Base-by-base conservation (phyloP, 1,140 invertebrate species). In the Bombus impatiens region DNA sequence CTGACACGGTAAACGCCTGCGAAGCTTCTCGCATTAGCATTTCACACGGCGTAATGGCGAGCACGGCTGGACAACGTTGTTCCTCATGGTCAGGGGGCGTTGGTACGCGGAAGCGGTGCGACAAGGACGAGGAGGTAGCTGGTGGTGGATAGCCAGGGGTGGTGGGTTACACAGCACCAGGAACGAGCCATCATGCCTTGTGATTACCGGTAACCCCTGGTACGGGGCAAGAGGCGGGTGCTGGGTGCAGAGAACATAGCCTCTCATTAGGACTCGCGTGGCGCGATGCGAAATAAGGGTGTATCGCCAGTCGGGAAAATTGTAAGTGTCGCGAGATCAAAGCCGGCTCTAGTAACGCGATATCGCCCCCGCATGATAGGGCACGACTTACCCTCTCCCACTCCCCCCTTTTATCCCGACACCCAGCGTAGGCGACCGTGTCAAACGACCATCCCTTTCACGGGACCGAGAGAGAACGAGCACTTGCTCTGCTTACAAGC, bases 281-380 rank as follows among this genome's bases (percentile, higher is more conserved):
- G 94, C 93, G 93, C 92, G 90, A 91, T 89, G 83, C 90, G 93
- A 94, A 95, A 95, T 95, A 95, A 94, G 95, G 94, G 95, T 95
- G 93, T 95, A 95, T 95, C 94, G 95, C 90, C 93, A 90, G 92
- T 93, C 88, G 92, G 94, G 93, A 92, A 95, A 95, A 95, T 95
- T 95, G 94, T 95, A 95, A 95, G 95, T 95, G 95, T 95, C 94
- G 95, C 93, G 89, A 95, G 95, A 95, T 95, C 95, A 95, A 95
- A 95, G 95, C 91, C 90, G 90, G 88, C 81, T 87, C 78, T 78
- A 92, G 95, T 95, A 95, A 95, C 95, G 94, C 94, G 94, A 95
- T 95, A 95, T 94, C 94, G 91, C 92, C 90, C 88, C 90, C 89
- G 88, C 87, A 83, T 86, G 88, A 88, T 89, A 86, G 87, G 87